Evolutionary conservation across 2,888 invertebrate genomes (phyloP).

Genomic region (Theristus sp.): DNA sequence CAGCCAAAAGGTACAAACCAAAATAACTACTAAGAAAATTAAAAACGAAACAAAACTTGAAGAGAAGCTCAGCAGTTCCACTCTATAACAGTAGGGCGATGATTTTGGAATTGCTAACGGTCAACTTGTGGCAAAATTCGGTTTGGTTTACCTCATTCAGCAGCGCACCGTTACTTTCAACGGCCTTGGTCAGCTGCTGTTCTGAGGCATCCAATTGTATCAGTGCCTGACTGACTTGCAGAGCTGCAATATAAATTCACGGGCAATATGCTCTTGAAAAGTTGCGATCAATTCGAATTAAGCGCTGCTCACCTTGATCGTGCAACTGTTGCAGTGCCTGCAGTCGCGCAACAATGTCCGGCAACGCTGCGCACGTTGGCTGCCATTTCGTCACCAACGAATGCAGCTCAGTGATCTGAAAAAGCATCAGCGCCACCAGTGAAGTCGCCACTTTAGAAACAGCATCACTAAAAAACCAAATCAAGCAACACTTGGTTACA

Average conservation of each 20-base stretch:
- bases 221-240: not conserved
- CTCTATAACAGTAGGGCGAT: no score
- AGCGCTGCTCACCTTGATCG: slow-evolving; percentile 50
- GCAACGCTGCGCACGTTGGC: slow-evolving; percentile 54
- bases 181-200: not conserved
- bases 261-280: not conserved
- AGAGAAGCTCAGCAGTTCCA: not conserved
- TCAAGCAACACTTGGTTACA: no score
- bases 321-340: slow-evolving; percentile 66
- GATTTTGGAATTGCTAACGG: no score
- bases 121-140: no score
- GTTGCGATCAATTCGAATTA: not conserved
- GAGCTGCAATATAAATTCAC: not conserved
- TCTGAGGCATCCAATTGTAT: not conserved
- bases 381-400: slow-evolving; percentile 70
- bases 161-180: not conserved
- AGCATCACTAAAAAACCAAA: not conserved
- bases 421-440: not conserved
- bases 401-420: slow-evolving; percentile 59
- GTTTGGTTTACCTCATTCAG: not conserved
- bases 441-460: not conserved
- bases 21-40: not conserved
- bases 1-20: not conserved
- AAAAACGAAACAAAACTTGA: not conserved
- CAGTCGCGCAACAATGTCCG: slow-evolving; percentile 61